Percentiles rank a stretch among this genome's conserved stretches.
These are phyloP conservation scores for Tachystola acroxantha DNA, from an alignment of 2,888 invertebrate genomes.

Conservation along the genomic window DNA sequence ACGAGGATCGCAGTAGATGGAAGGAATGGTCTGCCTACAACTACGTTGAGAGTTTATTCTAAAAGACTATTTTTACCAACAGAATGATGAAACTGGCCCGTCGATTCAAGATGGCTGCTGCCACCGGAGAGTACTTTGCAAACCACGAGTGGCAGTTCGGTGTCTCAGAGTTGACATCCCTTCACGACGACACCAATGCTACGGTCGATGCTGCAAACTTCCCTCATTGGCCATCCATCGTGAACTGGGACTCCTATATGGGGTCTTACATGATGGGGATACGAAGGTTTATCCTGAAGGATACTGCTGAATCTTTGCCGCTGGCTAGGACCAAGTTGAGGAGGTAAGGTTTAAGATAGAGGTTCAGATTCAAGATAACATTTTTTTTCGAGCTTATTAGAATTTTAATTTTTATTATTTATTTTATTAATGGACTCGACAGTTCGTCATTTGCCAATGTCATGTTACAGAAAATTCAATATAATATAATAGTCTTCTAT, in stretches of 20 bases:
- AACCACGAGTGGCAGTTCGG: slow-evolving; percentile 90
- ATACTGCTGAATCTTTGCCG: slow-evolving; percentile 81
- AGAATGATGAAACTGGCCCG: slow-evolving; percentile 92
- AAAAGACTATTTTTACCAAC: too few species aligned
- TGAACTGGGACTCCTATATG: slow-evolving; percentile 90
- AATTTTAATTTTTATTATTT: too few species aligned
- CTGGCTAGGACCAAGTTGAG: slow-evolving; percentile 81
- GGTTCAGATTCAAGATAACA: too few species aligned
- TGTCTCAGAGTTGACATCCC: slow-evolving; percentile 78
- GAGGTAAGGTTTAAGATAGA: slow-evolving; percentile 78
- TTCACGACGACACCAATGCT: slow-evolving; percentile 71
- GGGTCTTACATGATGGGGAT: slow-evolving; percentile 91
- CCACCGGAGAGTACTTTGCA: slow-evolving; percentile 91
- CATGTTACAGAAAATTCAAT: too few species aligned
- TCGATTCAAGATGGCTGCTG: slow-evolving; percentile 86
- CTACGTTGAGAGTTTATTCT: too few species aligned
- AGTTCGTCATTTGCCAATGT: too few species aligned
- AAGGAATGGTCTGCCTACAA: too few species aligned
- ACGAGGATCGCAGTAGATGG: too few species aligned
- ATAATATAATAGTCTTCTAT: too few species aligned
- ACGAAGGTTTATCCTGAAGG: slow-evolving; percentile 88
- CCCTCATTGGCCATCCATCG: slow-evolving; percentile 77
- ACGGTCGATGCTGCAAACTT: slow-evolving; percentile 79
- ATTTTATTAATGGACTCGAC: neutral
- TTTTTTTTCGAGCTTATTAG: too few species aligned